A percentile compares a stretch with the other conserved stretches of the same genome.
These are phyloP conservation scores for Tenthredo distinguenda DNA, from an alignment of 2,888 invertebrate species.

Conservation along the genomic window DNA sequence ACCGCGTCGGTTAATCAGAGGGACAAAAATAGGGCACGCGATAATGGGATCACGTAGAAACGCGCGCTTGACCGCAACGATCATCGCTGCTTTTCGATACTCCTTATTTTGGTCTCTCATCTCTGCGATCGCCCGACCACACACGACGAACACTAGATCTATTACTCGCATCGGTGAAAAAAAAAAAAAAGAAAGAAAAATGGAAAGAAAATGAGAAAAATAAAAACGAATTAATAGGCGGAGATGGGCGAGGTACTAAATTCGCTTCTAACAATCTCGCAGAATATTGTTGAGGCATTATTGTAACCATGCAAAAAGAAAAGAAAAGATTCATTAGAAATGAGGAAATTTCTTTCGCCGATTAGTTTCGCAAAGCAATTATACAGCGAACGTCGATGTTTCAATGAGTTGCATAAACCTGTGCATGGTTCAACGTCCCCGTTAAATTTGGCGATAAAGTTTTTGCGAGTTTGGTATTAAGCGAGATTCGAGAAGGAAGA, in stretches of 20 bases:
- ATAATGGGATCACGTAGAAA: constrained; percentile 40
- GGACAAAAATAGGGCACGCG: constrained; percentile 11
- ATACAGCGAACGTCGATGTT: neutral
- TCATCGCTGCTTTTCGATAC: neutral
- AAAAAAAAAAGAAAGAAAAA: neutral
- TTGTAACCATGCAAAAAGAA: neutral
- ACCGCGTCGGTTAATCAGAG: neutral
- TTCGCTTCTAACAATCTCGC: neutral
- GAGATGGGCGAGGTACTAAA: neutral
- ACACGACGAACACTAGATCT: neutral
- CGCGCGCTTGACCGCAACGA: constrained; percentile 30
- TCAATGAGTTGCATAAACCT: neutral
- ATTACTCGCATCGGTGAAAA: neutral
- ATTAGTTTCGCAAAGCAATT: neutral
- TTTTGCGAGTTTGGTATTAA: neutral
- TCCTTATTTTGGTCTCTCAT: neutral
- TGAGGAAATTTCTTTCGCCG: neutral
- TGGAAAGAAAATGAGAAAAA: neutral
- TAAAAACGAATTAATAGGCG: neutral
- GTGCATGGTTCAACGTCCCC: neutral
- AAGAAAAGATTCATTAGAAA: neutral
- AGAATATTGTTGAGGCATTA: neutral
- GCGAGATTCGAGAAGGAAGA: neutral
- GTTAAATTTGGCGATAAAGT: neutral
- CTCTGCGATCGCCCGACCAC: constrained; percentile 13